phyloP scores from a whole-genome alignment of 2,888 invertebrate species.

The Xylota sylvarum region DNA sequence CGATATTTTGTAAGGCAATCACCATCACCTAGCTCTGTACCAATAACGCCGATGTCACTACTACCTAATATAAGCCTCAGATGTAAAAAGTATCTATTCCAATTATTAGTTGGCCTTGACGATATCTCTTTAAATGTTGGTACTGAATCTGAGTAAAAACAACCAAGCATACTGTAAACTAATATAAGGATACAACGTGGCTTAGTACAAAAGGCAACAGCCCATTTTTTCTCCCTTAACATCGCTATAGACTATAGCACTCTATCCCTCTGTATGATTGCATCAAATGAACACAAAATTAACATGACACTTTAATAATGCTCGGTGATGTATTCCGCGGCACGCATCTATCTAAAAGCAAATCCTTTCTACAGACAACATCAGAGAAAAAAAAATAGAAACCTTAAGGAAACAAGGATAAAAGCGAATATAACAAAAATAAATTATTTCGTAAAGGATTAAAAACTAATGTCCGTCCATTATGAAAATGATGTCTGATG shows the following conservation, averaged over 20 bases:
- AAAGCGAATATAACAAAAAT: slow-evolving; percentile 63
- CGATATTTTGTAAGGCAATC: too few species aligned
- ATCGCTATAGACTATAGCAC: slow-evolving; percentile 19
- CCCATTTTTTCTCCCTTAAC: neutral
- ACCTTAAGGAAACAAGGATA: slow-evolving; percentile 51
- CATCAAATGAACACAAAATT: slow-evolving; percentile 69
- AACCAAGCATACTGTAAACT: too few species aligned
- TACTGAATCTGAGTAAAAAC: too few species aligned
- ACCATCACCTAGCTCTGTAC: too few species aligned
- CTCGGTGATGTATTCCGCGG: slow-evolving; percentile 61
- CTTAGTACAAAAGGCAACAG: neutral
- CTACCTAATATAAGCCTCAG: too few species aligned
- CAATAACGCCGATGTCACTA: too few species aligned
- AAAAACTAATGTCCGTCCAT: slow-evolving; percentile 76
- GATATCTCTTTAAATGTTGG: too few species aligned
- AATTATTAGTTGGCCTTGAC: too few species aligned
- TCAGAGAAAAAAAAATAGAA: slow-evolving; percentile 20
- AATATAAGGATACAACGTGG: too few species aligned
- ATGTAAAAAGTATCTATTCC: too few species aligned
- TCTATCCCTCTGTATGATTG: slow-evolving; percentile 32
- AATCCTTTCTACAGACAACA: slow-evolving; percentile 43
- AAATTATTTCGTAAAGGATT: slow-evolving; percentile 77
- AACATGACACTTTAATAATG: slow-evolving; percentile 71
- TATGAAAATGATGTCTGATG: slow-evolving; percentile 75
- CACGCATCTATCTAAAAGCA: slow-evolving; percentile 59